phyloP scores from a whole-genome alignment of 1,140 invertebrate species.

The Cylas formicarius region DNA sequence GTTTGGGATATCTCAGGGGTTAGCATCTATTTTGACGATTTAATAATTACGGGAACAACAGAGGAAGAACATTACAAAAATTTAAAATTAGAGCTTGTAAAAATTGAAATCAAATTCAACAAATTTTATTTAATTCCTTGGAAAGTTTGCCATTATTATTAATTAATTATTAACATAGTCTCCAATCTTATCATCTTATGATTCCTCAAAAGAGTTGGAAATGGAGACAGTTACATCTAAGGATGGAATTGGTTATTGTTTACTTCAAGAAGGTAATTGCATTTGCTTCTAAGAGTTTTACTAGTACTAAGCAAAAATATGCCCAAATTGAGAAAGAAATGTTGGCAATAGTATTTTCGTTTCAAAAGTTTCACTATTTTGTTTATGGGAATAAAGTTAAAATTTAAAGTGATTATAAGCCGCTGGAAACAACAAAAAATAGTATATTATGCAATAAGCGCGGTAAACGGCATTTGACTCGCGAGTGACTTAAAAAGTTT shows the following conservation, averaged over 20 bases:
- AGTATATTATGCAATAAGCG: too few relatives aligned
- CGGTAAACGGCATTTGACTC: too few relatives aligned
- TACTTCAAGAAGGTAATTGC: slow-evolving; percentile 40
- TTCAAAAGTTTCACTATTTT: slow-evolving; percentile 41
- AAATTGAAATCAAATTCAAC: too few relatives aligned
- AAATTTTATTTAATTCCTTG: too few relatives aligned
- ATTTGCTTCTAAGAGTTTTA: slow-evolving; percentile 39
- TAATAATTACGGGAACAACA: background rate
- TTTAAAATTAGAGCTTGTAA: too few relatives aligned
- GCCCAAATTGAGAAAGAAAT: slow-evolving; percentile 43
- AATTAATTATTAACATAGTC: background rate
- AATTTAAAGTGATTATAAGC: slow-evolving; percentile 45
- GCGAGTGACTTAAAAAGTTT: too few relatives aligned
- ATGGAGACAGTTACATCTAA: slow-evolving; percentile 38
- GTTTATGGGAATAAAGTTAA: slow-evolving; percentile 35
- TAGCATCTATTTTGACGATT: slow-evolving; percentile 2
- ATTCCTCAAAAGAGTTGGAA: slow-evolving; percentile 23
- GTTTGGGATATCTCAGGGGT: slow-evolving; percentile 1
- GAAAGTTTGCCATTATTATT: background rate
- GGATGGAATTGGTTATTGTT: slow-evolving; percentile 38
- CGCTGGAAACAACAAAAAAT: too few relatives aligned
- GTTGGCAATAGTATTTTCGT: slow-evolving; percentile 37
- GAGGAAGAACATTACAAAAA: background rate
- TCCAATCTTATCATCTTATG: slow-evolving; percentile 32
- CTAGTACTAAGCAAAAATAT: slow-evolving; percentile 37